Conservation (phyloP, 2,888 invertebrate genomes). For the Coenonympha glycerion region DNA sequence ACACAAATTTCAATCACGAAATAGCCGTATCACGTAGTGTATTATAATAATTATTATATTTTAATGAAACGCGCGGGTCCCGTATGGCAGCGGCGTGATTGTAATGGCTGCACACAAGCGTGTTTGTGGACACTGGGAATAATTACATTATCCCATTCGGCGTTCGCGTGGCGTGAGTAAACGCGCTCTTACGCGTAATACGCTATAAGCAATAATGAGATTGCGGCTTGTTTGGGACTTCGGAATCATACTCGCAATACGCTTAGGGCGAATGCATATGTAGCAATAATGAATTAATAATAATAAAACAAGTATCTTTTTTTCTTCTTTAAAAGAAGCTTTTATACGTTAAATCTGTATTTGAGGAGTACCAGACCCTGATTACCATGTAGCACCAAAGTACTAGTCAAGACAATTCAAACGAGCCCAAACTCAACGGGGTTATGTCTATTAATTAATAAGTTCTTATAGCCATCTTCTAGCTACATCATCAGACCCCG, state of each 20-base stretch:
- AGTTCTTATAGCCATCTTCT: too few relatives aligned
- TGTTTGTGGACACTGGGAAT: conserved; percentile 38
- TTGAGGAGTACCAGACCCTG: too few relatives aligned
- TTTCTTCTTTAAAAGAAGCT: too few relatives aligned
- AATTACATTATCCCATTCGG: conserved; percentile 57
- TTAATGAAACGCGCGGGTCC: conserved; percentile 23
- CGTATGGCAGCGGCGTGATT: conserved; percentile 31
- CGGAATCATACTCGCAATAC: too few relatives aligned
- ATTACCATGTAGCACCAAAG: too few relatives aligned
- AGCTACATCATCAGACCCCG: too few relatives aligned
- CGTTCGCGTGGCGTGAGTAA: conserved; percentile 40
- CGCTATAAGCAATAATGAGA: conserved; percentile 36
- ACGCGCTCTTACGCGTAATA: conserved; percentile 27
- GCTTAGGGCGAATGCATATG: neutral
- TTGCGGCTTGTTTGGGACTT: neutral
- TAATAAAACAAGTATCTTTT: too few relatives aligned
- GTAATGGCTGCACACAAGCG: conserved; percentile 35
- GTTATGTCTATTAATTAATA: too few relatives aligned
- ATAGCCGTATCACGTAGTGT: conserved; percentile 25
- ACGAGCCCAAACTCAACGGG: too few relatives aligned
- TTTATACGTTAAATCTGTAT: too few relatives aligned
- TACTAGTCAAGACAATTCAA: too few relatives aligned
- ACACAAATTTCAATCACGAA: conserved; percentile 28
- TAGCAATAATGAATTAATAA: too few relatives aligned
- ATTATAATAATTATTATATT: conserved; percentile 12